A percentile compares a stretch with the other conserved stretches of the same genome.
Conservation (phyloP, 2,113 vertebrate species). For the Bos javanicus region DNA sequence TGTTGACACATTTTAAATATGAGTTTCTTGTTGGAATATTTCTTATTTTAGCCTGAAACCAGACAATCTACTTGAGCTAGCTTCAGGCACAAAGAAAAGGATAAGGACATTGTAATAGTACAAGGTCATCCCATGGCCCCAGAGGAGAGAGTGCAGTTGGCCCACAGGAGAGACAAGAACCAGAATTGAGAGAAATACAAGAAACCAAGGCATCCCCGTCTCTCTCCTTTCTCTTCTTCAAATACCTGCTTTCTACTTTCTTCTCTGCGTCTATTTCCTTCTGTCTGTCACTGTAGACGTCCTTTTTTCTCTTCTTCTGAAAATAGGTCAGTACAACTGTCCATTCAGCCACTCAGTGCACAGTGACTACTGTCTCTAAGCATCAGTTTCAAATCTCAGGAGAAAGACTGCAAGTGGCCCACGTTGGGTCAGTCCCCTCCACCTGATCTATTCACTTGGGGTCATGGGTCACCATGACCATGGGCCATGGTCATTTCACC, state of each 20-base stretch:
- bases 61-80: neutral
- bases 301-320: neutral
- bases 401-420: neutral
- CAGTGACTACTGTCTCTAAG: neutral
- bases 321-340: neutral
- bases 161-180: neutral
- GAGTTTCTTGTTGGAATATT: neutral
- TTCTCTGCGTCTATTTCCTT: neutral
- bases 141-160: neutral
- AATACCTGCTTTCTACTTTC: neutral
- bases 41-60: neutral
- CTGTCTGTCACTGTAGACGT: neutral
- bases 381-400: neutral
- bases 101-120: neutral
- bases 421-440: neutral
- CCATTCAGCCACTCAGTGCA: neutral
- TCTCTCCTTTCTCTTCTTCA: neutral
- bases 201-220: neutral
- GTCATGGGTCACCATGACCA: no score
- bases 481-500: neutral
- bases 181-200: neutral
- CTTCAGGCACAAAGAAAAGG: neutral
- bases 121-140: neutral
- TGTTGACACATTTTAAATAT: neutral
- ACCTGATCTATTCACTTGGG: neutral